Evolutionary conservation across 2,113 vertebrate species (phyloP).

Genomic region (Symphodus melops): DNA sequence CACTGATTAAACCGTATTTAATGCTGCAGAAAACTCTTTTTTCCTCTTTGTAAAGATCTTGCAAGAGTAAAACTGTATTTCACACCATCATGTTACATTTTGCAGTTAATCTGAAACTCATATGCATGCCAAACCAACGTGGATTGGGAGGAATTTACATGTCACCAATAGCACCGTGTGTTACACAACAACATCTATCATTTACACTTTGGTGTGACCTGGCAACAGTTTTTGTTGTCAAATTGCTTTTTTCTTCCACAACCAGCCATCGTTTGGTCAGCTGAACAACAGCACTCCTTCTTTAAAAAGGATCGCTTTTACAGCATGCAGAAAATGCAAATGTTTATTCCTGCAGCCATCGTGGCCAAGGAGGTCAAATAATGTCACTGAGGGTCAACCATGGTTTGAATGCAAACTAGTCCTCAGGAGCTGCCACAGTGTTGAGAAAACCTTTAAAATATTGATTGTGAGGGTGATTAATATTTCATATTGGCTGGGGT

Average conservation of each 20-base stretch:
- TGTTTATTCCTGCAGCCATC: too few species aligned
- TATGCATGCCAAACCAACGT: too few species aligned
- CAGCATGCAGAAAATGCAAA: neutral
- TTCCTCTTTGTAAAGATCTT: too few species aligned
- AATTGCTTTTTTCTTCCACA: neutral
- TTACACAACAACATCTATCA: too few species aligned
- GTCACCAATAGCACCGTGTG: too few species aligned
- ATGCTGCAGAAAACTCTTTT: too few species aligned
- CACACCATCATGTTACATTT: too few species aligned
- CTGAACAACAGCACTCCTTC: neutral
- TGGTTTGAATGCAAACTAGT: constrained; percentile 25
- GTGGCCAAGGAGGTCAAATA: constrained; percentile 15
- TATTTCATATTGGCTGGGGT: constrained; percentile 52
- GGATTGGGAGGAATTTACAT: too few species aligned
- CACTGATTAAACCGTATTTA: too few species aligned
- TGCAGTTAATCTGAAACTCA: too few species aligned
- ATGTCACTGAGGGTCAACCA: constrained; percentile 34
- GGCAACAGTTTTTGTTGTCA: neutral
- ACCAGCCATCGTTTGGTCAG: neutral
- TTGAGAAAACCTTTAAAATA: constrained; percentile 66
- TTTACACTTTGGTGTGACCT: too few species aligned
- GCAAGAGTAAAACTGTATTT: too few species aligned
- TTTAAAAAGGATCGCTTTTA: neutral
- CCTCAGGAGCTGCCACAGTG: constrained; percentile 26
- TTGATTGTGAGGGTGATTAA: constrained; percentile 61